A percentile compares a stretch with the other conserved stretches of the same genome.
These are phyloP conservation scores for Grammomys dolichurus DNA, from an alignment of 2,113 vertebrate species.

Conservation along the genomic window DNA sequence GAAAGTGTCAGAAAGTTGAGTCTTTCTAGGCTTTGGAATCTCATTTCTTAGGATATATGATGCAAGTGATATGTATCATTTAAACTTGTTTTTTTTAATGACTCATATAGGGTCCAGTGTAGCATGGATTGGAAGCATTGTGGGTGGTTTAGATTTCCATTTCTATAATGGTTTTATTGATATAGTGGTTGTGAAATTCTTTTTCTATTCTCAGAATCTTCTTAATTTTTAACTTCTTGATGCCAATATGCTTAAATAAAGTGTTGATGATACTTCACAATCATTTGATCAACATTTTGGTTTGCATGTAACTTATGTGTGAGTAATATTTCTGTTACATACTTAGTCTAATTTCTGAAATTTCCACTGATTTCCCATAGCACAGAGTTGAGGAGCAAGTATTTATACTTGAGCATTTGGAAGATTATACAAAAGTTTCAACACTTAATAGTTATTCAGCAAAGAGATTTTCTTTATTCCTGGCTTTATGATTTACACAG, in stretches of 20 bases:
- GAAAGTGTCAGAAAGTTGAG: background rate
- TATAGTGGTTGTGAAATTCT: background rate
- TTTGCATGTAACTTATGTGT: background rate
- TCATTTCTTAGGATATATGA: background rate
- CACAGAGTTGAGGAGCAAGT: background rate
- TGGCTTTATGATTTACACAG: background rate
- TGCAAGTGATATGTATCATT: conserved; percentile 43
- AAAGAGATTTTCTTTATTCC: background rate
- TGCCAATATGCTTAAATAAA: background rate
- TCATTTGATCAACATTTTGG: background rate
- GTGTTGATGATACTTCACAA: background rate
- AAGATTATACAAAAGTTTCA: background rate
- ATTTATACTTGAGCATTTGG: background rate
- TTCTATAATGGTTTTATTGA: background rate
- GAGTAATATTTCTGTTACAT: background rate
- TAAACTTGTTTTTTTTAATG: background rate
- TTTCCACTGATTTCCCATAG: background rate
- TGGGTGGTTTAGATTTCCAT: background rate
- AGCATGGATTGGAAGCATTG: background rate
- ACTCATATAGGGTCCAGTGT: background rate
- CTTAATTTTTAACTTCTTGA: background rate
- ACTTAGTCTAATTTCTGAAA: background rate
- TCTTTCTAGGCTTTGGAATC: conserved; percentile 18
- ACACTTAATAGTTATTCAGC: background rate
- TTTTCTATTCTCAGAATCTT: background rate